Evolutionary conservation across 2,113 vertebrate genomes (phyloP).

Genomic region (Trichomycterus rosablanca): DNA sequence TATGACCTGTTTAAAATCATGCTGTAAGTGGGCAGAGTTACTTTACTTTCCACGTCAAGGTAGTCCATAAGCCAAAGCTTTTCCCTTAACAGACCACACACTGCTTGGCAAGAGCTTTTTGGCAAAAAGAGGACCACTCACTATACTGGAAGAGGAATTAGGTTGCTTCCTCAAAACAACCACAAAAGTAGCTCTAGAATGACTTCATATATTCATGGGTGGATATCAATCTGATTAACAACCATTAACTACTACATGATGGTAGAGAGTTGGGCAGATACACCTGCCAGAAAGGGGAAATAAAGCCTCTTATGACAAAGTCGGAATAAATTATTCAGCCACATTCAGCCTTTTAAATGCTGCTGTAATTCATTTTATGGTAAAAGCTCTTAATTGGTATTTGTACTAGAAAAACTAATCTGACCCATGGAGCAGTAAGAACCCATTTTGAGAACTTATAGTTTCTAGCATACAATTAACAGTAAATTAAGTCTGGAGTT

Average conservation of each 20-base stretch:
- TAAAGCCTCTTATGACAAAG: conserved; percentile 18
- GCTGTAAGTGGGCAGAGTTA: conserved; percentile 24
- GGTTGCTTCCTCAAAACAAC: conserved; percentile 33
- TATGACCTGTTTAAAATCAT: conserved; percentile 15
- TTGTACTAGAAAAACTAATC: no score
- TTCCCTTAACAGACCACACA: conserved; percentile 45
- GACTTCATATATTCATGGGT: conserved; percentile 30
- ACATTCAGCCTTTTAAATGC: conserved; percentile 5
- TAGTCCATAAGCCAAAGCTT: conserved; percentile 25
- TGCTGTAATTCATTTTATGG: conserved; percentile 25
- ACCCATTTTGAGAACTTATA: no score
- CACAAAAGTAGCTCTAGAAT: conserved; percentile 35
- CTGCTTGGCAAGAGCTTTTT: conserved; percentile 27
- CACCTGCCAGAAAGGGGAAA: conserved; percentile 26
- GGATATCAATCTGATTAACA: conserved; percentile 25
- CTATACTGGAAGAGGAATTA: conserved; percentile 28
- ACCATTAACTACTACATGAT: conserved; percentile 6
- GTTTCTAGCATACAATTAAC: no score
- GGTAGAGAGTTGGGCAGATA: conserved; percentile 12
- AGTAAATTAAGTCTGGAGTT: no score
- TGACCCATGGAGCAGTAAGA: no score
- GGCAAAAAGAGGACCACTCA: conserved; percentile 27
- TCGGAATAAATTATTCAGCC: conserved; percentile 12
- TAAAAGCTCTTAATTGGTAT: conserved; percentile 13
- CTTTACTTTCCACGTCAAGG: conserved; percentile 34